Evolutionary conservation across 2,797 vertebrate species (phyloP), one percentile per base, ranked within the genome.

Genomic region (Tachyglossus aculeatus): DNA sequence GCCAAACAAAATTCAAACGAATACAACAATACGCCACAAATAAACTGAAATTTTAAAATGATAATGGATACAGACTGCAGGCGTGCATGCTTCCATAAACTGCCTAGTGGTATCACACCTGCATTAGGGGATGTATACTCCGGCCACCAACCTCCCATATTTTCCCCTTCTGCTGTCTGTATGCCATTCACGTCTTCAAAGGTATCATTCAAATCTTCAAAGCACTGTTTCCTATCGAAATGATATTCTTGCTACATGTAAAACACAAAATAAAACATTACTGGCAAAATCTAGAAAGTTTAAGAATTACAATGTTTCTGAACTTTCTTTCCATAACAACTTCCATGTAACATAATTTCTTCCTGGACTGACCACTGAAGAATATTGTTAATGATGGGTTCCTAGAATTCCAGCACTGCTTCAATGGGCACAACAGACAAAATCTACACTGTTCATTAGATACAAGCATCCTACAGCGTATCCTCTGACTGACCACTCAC

Each of bases 71-170:
- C 33, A 71, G 76, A 73, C 74, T 85, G 80, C 66, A 59, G 57
- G 85, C 80, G 94, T 94, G 95, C 96, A 96, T 96, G 96, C 95
- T 91, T 82, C 89, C 57, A 87, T 88, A 83, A 94, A 94, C 94
- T 91, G 93, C 89, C 94, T 87, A 93, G 94, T 78, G 68, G 90
- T 93, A 85, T 93, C 95, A 95, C 94, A 98, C 96, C 96, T 97
- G 96, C 86, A 86, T 93, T 91, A 78, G 95, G 91, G 83, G 95
- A 90, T 95, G 92, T 92, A 95, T 94, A 96, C 93, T 98, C 95
- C 85, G 96, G 95, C 96, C 96, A 97, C 96, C 96, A 98, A 96
- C 96, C 96, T 96, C 96, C 96, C 96, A 98, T 97, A 78, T 96
- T 98, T 90, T 98, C 96, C 74, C 96, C 96, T 82, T 96, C 95